Evolutionary conservation across 2,797 vertebrate species (phyloP), one percentile per base, ranked within the genome.

Genomic region (Mastacembelus armatus): DNA sequence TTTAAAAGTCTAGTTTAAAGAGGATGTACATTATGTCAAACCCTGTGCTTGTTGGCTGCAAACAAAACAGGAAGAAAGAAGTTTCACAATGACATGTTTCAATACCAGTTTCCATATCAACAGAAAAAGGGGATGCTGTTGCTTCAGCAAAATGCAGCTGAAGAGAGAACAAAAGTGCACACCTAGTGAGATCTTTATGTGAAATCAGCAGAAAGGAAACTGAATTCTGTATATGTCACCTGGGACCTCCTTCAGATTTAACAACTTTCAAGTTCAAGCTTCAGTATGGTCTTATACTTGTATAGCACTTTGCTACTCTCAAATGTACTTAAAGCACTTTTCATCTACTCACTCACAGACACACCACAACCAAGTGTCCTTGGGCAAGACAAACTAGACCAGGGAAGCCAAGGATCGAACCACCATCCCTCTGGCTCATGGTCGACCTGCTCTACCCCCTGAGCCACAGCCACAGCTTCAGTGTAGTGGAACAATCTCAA

Each of bases 161-260:
- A 75, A 49, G 30, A 21, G 35, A 35, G 59, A 83, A 81, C 69
- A 84, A 85, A 81, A 32, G 61, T 74, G 77, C 88, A n/a, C n/a
- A n/a, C n/a, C n/a, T n/a, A n/a, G n/a, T n/a, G n/a, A n/a, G n/a
- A n/a, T n/a, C n/a, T n/a, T n/a, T n/a, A n/a, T n/a, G n/a, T n/a
- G n/a, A n/a, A 68, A 71, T 54, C 24, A 30, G 32, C 42, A 67
- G 66, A 59, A 27, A 62, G 26, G 27, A 27, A 75, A 55, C 2
- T 16, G 29, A 35, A 27, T 67, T 70, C 49, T 71, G 64, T 66
- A 65, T 56, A 40, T 77, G 32, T 22, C 44, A 48, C 29, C n/a
- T 30, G 47, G 39, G 24, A 39, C 59, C 39, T 59, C n/a, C 39
- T 5, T 49, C 32, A 72, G 58, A 49, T 67, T 1, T 14, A 39